Evolutionary conservation across 1,140 invertebrate genomes (phyloP).

Genomic region (Caenorhabditis brenneri): DNA sequence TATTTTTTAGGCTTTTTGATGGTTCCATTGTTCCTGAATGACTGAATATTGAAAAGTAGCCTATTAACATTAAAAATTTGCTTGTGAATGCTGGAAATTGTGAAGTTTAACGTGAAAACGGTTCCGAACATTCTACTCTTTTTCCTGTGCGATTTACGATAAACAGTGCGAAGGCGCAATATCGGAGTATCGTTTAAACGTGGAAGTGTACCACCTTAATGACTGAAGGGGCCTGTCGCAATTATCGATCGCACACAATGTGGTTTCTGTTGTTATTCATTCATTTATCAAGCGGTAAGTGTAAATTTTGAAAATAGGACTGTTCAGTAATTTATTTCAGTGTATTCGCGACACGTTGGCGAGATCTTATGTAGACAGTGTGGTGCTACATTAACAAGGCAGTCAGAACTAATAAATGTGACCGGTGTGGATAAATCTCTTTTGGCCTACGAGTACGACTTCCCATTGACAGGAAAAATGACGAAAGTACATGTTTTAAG

Average conservation of each 20-base stretch:
- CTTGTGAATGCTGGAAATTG: too few species aligned
- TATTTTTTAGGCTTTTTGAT: too few species aligned
- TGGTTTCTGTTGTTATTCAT: not conserved
- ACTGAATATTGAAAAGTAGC: too few species aligned
- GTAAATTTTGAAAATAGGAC: too few species aligned
- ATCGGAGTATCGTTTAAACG: conserved; percentile 15
- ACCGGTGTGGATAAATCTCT: not conserved
- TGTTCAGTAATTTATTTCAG: not conserved
- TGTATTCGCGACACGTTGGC: conserved; percentile 26
- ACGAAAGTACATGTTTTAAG: conserved; percentile 36
- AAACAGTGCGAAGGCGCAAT: not conserved
- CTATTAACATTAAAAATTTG: too few species aligned
- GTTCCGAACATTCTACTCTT: too few species aligned
- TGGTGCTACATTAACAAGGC: conserved; percentile 38
- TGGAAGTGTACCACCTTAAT: not conserved
- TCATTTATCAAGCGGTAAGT: not conserved
- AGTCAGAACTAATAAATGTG: conserved; percentile 38
- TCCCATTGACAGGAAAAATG: conserved; percentile 44
- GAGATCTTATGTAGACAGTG: conserved; percentile 49
- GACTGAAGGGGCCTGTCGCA: not conserved
- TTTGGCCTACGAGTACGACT: conserved; percentile 37
- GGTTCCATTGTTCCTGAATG: too few species aligned
- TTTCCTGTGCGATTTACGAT: not conserved
- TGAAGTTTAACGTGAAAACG: too few species aligned
- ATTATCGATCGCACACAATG: conserved; percentile 2